Conservation (phyloP, 2,113 vertebrate species). For the Mustela lutreola region DNA sequence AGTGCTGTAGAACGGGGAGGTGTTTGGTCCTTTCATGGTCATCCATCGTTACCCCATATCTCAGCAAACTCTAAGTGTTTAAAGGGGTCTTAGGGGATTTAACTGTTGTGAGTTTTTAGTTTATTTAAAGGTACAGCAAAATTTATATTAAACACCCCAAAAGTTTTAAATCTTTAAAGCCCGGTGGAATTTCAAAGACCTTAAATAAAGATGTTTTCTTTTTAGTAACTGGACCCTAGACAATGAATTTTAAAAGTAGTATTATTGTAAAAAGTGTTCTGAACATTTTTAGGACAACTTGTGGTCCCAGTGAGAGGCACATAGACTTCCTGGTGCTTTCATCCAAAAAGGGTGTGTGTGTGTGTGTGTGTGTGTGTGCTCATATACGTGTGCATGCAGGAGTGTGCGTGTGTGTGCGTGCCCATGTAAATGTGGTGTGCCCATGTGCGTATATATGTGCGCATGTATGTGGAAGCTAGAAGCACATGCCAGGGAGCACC, state of each 20-base stretch:
- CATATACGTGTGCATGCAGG: background rate
- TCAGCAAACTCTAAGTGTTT: background rate
- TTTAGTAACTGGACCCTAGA: conserved; percentile 76
- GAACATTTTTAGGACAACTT: conserved; percentile 78
- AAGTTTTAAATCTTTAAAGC: conserved; percentile 76
- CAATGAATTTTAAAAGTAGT: conserved; percentile 79
- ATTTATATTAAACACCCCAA: conserved; percentile 67
- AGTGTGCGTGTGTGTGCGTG: background rate
- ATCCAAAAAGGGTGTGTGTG: background rate
- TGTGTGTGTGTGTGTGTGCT: background rate
- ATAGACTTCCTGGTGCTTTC: background rate
- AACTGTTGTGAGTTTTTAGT: conserved; percentile 35
- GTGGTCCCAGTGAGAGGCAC: conserved; percentile 57
- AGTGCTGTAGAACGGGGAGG: background rate
- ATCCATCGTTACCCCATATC: background rate
- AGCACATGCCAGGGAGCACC: background rate
- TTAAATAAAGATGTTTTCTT: conserved; percentile 83
- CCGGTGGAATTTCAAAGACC: conserved; percentile 79
- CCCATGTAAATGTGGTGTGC: background rate
- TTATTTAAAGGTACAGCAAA: conserved; percentile 60
- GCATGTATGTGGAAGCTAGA: background rate
- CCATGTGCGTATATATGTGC: no score
- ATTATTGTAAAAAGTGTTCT: conserved; percentile 75
- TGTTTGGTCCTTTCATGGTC: background rate
- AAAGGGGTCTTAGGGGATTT: conserved; percentile 48